These are phyloP conservation scores for Antechinus stuartii DNA, from an alignment of 2,113 vertebrate species.

Conservation along the genomic window DNA sequence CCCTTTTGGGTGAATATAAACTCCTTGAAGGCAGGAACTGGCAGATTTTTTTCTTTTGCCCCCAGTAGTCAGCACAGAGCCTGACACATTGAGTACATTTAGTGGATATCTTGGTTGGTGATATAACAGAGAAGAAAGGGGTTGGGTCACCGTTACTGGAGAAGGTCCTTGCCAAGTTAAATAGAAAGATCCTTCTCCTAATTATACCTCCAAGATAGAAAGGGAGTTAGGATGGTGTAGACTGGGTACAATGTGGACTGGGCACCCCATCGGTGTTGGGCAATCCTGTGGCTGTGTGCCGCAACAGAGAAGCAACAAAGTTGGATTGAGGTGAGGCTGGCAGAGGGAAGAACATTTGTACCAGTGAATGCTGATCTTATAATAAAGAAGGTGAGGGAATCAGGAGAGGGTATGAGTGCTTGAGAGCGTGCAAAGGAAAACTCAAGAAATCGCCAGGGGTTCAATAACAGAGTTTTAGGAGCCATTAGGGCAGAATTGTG, in stretches of 20 bases:
- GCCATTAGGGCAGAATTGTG: not conserved
- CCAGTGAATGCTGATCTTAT: not conserved
- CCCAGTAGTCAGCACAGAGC: not conserved
- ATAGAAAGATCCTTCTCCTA: not conserved
- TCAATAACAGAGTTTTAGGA: not conserved
- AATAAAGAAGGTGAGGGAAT: not conserved
- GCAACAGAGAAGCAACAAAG: not conserved
- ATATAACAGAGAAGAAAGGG: not conserved
- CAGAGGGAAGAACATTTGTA: not conserved
- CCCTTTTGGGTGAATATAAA: not conserved
- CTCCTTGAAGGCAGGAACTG: not conserved
- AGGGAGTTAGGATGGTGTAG: not conserved
- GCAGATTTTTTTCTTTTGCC: not conserved
- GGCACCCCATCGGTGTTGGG: not conserved
- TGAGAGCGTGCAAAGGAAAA: not conserved
- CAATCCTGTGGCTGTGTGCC: not conserved
- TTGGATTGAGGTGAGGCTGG: not conserved
- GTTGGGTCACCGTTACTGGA: not conserved
- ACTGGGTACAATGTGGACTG: not conserved
- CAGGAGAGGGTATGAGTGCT: not conserved
- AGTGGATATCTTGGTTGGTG: not conserved
- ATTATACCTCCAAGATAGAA: not conserved
- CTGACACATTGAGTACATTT: not conserved
- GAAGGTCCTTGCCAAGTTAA: not conserved
- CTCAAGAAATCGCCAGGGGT: not conserved